These are phyloP conservation scores for Diceros bicornis DNA, from an alignment of 2,797 vertebrate species.

Conservation along the genomic window DNA sequence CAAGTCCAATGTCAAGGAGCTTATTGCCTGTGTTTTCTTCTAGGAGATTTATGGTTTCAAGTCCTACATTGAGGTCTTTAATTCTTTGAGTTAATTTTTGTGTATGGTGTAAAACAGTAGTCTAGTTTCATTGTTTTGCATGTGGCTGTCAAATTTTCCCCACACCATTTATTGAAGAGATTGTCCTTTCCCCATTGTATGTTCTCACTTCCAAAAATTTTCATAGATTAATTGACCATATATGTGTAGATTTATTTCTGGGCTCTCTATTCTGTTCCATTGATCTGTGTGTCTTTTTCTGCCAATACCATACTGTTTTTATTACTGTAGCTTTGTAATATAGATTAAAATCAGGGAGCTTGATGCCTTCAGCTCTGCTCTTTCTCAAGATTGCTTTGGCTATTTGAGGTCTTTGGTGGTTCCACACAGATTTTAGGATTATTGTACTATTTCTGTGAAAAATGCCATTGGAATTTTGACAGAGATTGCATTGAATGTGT, in stretches of 20 bases:
- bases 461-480: background rate
- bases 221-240: background rate
- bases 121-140: background rate
- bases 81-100: background rate
- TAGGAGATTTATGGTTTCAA: background rate
- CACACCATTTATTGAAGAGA: background rate
- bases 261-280: background rate
- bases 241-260: background rate
- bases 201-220: background rate
- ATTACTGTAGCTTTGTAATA: background rate
- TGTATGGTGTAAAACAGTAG: background rate
- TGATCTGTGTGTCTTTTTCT: background rate
- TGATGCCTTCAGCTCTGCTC: background rate
- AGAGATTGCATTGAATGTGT: background rate
- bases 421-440: background rate
- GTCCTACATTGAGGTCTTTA: background rate
- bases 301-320: background rate
- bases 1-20: background rate
- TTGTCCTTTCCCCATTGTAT: background rate
- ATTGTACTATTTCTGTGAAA: background rate
- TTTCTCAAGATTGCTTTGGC: background rate
- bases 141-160: background rate
- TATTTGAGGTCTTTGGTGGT: background rate
- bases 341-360: background rate
- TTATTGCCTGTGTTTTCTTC: background rate